Evolutionary conservation across 2,888 invertebrate genomes (phyloP).

Genomic region (Tinea semifulvella): DNA sequence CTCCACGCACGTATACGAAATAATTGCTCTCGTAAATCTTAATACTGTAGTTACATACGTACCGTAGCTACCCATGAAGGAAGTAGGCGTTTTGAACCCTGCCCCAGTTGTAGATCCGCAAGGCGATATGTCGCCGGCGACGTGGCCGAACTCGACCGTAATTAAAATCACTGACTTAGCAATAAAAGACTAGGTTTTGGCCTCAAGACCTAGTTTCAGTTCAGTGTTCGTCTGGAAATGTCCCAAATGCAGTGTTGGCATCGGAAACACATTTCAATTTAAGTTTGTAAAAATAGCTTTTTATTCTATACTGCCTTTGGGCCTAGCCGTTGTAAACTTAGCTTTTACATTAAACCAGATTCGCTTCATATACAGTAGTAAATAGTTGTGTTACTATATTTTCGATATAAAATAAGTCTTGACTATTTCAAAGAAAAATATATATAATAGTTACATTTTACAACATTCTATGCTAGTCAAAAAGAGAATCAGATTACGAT

Average conservation of each 20-base stretch:
- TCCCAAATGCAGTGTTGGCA: constrained; percentile 7
- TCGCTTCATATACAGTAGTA: too few species aligned
- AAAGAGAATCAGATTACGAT: too few species aligned
- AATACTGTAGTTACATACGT: constrained; percentile 1
- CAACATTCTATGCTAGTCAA: too few species aligned
- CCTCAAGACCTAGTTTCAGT: constrained; percentile 24
- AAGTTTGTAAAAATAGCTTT: background rate
- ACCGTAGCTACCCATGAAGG: constrained; percentile 27
- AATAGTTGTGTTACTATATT: too few species aligned
- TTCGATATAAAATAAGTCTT: too few species aligned
- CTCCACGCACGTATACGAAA: constrained; percentile 6
- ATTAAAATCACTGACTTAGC: constrained; percentile 41
- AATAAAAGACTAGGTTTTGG: constrained; percentile 24
- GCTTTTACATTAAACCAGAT: too few species aligned
- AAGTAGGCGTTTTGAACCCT: constrained; percentile 34
- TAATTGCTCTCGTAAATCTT: constrained; percentile 12
- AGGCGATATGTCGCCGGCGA: constrained; percentile 23
- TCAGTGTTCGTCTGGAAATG: constrained; percentile 9
- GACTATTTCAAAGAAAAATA: too few species aligned
- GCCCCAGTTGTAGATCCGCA: constrained; percentile 28
- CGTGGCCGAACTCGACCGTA: constrained; percentile 25
- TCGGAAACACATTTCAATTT: background rate
- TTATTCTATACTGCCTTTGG: too few species aligned
- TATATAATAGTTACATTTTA: too few species aligned
- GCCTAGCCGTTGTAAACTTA: too few species aligned